These are phyloP conservation scores for Aleadryas rufinucha DNA, from an alignment of 2,113 vertebrate species.

Conservation along the genomic window DNA sequence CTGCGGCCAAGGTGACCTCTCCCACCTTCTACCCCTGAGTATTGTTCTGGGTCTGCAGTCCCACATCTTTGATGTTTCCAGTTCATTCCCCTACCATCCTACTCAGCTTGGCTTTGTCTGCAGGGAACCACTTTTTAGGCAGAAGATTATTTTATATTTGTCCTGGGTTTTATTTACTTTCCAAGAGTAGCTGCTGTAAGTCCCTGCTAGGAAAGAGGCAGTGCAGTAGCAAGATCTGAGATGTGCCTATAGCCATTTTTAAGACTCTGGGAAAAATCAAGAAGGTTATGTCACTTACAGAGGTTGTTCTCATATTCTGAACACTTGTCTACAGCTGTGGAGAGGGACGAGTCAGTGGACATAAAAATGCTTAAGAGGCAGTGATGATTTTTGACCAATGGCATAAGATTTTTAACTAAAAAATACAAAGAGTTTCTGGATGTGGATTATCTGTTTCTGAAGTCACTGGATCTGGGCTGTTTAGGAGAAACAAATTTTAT, in stretches of 20 bases:
- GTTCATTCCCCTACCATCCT: neutral
- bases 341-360: neutral
- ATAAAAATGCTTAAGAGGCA: neutral
- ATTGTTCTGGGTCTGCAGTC: neutral
- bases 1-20: neutral
- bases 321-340: neutral
- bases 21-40: rapidly evolving
- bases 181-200: neutral
- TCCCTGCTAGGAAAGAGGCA: neutral
- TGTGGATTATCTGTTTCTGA: neutral
- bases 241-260: neutral
- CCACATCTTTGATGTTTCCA: neutral
- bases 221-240: rapidly evolving
- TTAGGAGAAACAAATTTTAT: neutral
- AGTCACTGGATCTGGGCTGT: neutral
- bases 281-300: neutral
- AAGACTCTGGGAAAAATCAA: neutral
- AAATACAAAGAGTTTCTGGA: neutral
- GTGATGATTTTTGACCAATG: neutral
- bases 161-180: neutral
- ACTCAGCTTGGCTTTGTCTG: neutral
- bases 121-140: neutral
- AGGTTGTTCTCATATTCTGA: neutral
- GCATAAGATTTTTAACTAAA: neutral
- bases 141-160: neutral